Evolutionary conservation across 2,888 invertebrate genomes (phyloP).

Genomic region (Perdita meconis): DNA sequence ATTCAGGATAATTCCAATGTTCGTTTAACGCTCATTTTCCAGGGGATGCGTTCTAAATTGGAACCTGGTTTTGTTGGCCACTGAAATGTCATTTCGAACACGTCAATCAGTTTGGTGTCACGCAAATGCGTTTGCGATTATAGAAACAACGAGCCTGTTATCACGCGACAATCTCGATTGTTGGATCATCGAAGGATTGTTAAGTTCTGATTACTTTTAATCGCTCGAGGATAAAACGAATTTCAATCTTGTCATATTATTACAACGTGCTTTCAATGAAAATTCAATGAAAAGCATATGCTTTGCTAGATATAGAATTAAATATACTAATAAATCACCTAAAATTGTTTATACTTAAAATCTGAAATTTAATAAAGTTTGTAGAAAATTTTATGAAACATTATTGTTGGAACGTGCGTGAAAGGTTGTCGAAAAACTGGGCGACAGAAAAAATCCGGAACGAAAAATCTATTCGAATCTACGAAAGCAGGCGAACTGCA

Average conservation of each 20-base stretch:
- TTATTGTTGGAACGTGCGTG: background rate
- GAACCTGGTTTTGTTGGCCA: conserved; percentile 20
- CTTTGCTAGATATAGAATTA: too few species aligned
- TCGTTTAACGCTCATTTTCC: conserved; percentile 26
- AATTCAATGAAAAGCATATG: too few species aligned
- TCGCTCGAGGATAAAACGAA: background rate
- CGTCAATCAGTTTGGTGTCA: conserved; percentile 33
- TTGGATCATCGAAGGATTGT: background rate
- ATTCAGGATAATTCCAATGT: conserved; percentile 39
- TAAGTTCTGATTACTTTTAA: conserved; percentile 6
- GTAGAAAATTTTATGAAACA: too few species aligned
- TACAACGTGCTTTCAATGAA: background rate
- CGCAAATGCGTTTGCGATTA: conserved; percentile 6
- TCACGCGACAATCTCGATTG: conserved; percentile 6
- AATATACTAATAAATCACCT: too few species aligned
- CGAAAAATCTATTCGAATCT: background rate
- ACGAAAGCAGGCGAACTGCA: background rate
- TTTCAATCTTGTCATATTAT: background rate
- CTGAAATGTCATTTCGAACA: conserved; percentile 30
- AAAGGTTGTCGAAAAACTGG: conserved; percentile 1
- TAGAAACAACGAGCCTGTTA: conserved; percentile 19
- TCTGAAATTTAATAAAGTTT: too few species aligned
- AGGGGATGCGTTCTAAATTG: conserved; percentile 2
- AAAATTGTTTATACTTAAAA: too few species aligned
- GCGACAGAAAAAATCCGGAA: conserved; percentile 16